These are phyloP conservation scores for Dicaeum eximium DNA, from an alignment of 2,113 vertebrate species.

Conservation along the genomic window DNA sequence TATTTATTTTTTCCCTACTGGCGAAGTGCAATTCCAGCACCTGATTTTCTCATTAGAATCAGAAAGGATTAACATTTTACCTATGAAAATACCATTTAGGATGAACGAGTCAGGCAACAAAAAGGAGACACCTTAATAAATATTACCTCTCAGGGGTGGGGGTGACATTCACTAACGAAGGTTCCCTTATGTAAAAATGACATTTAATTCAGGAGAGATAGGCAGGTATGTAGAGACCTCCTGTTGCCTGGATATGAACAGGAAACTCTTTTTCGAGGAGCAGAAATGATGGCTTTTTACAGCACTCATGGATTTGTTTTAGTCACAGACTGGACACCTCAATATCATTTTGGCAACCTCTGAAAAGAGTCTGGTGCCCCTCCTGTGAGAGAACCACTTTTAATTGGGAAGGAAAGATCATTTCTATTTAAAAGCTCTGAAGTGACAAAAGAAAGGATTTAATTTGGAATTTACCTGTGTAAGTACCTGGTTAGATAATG, in stretches of 20 bases:
- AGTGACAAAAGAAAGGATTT: background rate
- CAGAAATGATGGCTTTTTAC: background rate
- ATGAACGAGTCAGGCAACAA: background rate
- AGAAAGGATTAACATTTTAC: background rate
- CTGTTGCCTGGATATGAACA: background rate
- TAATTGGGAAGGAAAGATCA: background rate
- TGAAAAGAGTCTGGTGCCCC: background rate
- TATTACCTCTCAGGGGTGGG: conserved; percentile 21
- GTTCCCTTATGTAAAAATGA: conserved; percentile 38
- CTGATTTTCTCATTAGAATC: background rate
- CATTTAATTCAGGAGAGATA: conserved; percentile 20
- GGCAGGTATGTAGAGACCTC: background rate
- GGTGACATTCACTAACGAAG: conserved; percentile 36
- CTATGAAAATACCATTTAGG: background rate
- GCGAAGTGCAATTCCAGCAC: background rate
- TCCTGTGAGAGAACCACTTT: background rate
- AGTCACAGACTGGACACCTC: background rate
- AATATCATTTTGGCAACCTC: background rate
- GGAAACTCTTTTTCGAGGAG: background rate
- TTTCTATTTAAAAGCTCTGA: background rate
- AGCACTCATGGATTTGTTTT: background rate
- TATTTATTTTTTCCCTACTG: background rate
- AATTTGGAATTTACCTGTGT: background rate
- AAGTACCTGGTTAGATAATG: background rate
- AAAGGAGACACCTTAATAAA: background rate